Base-by-base conservation (phyloP, 2,113 vertebrate genomes). In the Colius striatus region DNA sequence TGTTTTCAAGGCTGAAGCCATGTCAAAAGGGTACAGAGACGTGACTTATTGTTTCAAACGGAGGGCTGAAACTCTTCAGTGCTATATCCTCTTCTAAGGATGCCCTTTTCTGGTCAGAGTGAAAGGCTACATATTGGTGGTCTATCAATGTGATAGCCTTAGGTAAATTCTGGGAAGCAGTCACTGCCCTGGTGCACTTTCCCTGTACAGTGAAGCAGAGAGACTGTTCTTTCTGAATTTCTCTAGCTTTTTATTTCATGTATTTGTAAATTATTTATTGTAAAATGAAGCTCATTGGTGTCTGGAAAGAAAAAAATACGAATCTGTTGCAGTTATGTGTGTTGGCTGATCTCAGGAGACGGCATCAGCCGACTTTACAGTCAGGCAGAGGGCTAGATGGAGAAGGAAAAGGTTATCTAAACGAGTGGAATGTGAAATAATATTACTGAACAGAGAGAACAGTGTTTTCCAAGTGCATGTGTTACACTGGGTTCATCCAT, bases 401-500 rank as follows among this genome's bases (percentile, higher is more conserved):
- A 62, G 87, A 96, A 97, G 84, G 94, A 93, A 92, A 91, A 97
- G 97, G 97, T 98, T 98, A 98, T 98, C 97, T 97, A 97, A 98
- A 98, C 84, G 95, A 94, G 74, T 93, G 96, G 96, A 97, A 97
- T 97, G 97, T 97, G 95, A 71, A 96, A 94, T 96, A 95, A 96
- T 96, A 95, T 97, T 97, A 77, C 96, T 11, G 78, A 95, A 98
- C 97, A 98, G 97, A 97, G 97, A 91, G 95, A 72, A 82, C 94
- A 97, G 97, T 98, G 97, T 98, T 97, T 97, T 95, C 95, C 84
- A 92, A 96, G 95, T 62, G 95, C 95, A 83, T 93, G 95, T 87
- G 92, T 94, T 91, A 95, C 76, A 84, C 82, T 29, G 94, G 89
- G 95, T 94, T 90, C 87, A 90, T 92, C 96, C 80, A 92, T 94